Evolutionary conservation across 2,888 invertebrate genomes (phyloP).

Genomic region (Drosophila affinis): DNA sequence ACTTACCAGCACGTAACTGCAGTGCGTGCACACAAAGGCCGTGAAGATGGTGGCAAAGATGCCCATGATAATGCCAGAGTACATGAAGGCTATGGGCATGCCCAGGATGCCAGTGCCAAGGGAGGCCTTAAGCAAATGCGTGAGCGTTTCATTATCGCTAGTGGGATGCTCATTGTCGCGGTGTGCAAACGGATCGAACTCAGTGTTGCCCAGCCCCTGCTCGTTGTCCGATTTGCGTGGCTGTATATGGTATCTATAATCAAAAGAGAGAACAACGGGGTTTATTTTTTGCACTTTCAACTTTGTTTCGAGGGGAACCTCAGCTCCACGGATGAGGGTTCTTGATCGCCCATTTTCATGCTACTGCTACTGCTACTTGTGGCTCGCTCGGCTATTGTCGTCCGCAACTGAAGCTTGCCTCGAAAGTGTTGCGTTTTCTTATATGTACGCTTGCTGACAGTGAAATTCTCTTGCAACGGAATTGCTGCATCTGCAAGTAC

Average conservation of each 20-base stretch:
- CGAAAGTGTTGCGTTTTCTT: conserved; percentile 60
- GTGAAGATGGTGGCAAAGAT: conserved; percentile 93
- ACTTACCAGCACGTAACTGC: conserved; percentile 94
- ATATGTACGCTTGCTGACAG: conserved; percentile 63
- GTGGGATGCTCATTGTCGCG: conserved; percentile 90
- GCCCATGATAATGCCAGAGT: conserved; percentile 93
- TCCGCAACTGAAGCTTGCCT: conserved; percentile 53
- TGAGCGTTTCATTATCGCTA: conserved; percentile 95
- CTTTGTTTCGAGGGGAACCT: conserved; percentile 44
- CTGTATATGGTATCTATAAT: conserved; percentile 81
- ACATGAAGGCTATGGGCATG: conserved; percentile 96
- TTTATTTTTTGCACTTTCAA: not conserved
- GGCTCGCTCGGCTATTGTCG: conserved; percentile 24
- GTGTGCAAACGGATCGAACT: conserved; percentile 90
- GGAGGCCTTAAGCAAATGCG: conserved; percentile 97
- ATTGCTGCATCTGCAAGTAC: conserved; percentile 79
- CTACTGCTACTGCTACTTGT: conserved; percentile 3
- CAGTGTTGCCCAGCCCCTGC: conserved; percentile 84
- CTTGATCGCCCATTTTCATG: conserved; percentile 45
- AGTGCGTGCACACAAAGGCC: conserved; percentile 96
- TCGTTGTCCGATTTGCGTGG: conserved; percentile 86
- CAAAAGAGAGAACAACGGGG: conserved; percentile 5
- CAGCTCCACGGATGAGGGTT: conserved; percentile 57
- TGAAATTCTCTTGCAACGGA: conserved; percentile 66
- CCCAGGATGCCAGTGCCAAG: conserved; percentile 98